Conservation (phyloP, 2,888 invertebrate species). For the Adineta ricciae region DNA sequence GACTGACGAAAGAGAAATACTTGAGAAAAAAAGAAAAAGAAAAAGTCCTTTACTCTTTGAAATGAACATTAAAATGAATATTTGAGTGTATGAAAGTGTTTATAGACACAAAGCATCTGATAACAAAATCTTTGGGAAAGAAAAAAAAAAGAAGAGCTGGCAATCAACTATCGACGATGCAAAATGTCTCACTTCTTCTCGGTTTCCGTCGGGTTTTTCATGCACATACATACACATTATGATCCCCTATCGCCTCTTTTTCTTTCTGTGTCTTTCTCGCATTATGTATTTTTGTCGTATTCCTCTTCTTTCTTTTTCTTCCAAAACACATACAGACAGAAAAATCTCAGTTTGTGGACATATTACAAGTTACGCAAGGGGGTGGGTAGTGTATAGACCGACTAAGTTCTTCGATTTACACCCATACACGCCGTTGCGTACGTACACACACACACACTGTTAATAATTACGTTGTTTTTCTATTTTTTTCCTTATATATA, state of each 20-base stretch:
- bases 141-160: neutral
- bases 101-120: neutral
- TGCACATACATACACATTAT: neutral
- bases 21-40: too few relatives aligned
- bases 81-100: neutral
- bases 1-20: neutral
- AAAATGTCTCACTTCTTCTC: neutral
- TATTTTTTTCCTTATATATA: neutral
- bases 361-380: neutral
- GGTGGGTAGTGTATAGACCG: neutral
- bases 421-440: neutral
- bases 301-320: neutral
- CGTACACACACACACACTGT: neutral
- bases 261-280: neutral
- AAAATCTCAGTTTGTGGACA: neutral
- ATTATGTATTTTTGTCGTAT: neutral
- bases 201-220: neutral
- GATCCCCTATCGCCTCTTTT: neutral
- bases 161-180: neutral
- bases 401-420: neutral
- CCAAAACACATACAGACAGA: neutral
- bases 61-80: too few relatives aligned
- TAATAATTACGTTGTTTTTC: neutral
- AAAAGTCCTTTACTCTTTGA: too few relatives aligned
- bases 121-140: neutral